These are phyloP conservation scores for Chromis chromis DNA, from an alignment of 2,797 vertebrate species.

Conservation along the genomic window DNA sequence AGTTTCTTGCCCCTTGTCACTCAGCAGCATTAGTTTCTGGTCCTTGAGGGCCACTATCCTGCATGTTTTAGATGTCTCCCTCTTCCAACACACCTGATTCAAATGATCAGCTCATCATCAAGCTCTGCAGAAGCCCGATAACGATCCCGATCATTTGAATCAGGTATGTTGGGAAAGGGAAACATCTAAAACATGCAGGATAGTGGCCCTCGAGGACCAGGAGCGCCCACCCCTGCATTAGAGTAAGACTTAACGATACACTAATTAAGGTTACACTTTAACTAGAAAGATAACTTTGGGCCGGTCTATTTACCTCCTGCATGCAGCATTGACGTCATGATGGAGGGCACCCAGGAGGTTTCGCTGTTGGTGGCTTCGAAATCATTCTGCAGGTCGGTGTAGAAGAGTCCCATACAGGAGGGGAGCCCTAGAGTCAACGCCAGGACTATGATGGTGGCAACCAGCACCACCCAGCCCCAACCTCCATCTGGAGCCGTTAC, in stretches of 20 bases:
- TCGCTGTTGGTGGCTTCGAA: slow-evolving; percentile 92
- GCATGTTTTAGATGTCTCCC: too few relatives aligned
- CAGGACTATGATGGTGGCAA: slow-evolving; percentile 87
- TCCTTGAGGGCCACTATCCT: too few relatives aligned
- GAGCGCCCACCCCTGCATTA: too few relatives aligned
- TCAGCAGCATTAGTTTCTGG: background rate
- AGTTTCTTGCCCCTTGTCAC: background rate
- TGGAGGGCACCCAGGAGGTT: slow-evolving; percentile 95
- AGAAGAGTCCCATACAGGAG: slow-evolving; percentile 90
- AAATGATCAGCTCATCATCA: too few relatives aligned
- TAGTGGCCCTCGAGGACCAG: too few relatives aligned
- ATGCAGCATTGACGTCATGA: slow-evolving; percentile 90
- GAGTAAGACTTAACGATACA: background rate
- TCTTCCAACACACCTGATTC: too few relatives aligned
- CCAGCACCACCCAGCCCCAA: slow-evolving; percentile 94
- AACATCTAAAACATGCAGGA: too few relatives aligned
- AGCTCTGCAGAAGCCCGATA: too few relatives aligned
- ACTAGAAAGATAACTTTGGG: background rate
- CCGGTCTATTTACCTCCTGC: slow-evolving; percentile 86
- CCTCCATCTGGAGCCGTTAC: slow-evolving; percentile 82
- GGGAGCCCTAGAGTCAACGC: slow-evolving; percentile 91
- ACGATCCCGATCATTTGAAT: too few relatives aligned
- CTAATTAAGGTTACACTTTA: background rate
- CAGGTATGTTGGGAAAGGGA: too few relatives aligned
- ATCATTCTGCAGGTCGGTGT: slow-evolving; percentile 90